Percentiles rank a stretch among this genome's conserved stretches.
Conservation (phyloP, 1,140 invertebrate genomes). For the Hypsibius dujardini region DNA sequence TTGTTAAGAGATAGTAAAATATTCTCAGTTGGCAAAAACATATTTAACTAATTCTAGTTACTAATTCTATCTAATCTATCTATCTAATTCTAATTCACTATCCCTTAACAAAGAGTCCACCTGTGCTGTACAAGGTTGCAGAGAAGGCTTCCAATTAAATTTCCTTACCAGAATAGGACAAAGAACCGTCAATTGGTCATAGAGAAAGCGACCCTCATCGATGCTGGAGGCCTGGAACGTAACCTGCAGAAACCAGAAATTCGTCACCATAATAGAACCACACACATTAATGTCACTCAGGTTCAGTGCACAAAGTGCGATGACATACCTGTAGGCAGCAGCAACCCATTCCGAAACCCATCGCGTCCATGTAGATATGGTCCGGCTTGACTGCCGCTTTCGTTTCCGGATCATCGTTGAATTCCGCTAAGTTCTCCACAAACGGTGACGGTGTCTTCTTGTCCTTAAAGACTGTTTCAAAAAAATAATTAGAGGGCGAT, state of each 20-base stretch:
- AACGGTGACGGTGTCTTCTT: slow-evolving; percentile 54
- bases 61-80: no score
- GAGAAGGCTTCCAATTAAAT: neutral
- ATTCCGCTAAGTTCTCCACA: slow-evolving; percentile 46
- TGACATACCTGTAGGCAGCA: slow-evolving; percentile 69
- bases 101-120: no score
- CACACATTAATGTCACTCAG: neutral
- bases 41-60: no score
- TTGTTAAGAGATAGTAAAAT: no score
- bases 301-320: neutral
- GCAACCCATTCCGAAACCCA: slow-evolving; percentile 93
- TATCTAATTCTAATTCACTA: no score
- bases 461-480: slow-evolving; percentile 64
- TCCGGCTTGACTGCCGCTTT: slow-evolving; percentile 36
- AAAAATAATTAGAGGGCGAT: no score
- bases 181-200: slow-evolving; percentile 88
- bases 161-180: slow-evolving; percentile 78
- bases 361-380: slow-evolving; percentile 90
- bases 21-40: neutral
- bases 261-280: neutral
- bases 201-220: slow-evolving; percentile 76
- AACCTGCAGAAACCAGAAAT: slow-evolving; percentile 25
- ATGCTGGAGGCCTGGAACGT: slow-evolving; percentile 83
- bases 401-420: slow-evolving; percentile 45
- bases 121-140: no score